phyloP scores from a whole-genome alignment of 1,140 invertebrate genomes.

The Scaptomyza graminum region DNA sequence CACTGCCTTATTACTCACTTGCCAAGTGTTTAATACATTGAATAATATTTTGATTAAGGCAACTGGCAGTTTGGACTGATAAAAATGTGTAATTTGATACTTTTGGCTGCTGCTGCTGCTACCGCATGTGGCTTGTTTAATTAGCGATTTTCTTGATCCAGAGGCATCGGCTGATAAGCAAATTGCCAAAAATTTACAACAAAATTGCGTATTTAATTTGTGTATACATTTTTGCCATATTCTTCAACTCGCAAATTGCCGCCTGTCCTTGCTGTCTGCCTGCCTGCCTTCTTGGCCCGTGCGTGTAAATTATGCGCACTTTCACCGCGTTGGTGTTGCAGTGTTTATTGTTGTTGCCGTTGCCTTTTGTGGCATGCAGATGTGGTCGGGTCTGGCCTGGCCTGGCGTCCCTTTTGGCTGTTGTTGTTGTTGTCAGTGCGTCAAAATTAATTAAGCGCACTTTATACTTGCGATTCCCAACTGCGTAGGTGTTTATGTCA shows the following conservation, averaged over 20 bases:
- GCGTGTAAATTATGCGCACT: conserved; percentile 78
- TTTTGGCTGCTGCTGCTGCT: conserved; percentile 30
- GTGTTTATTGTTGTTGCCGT: conserved; percentile 1
- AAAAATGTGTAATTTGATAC: conserved; percentile 58
- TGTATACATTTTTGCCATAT: conserved; percentile 38
- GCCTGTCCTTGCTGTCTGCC: conserved; percentile 9
- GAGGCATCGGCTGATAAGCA: conserved; percentile 62
- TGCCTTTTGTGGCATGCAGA: conserved; percentile 32
- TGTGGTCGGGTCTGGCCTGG: conserved; percentile 1
- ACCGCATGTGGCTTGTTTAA: conserved; percentile 76
- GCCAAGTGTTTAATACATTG: not conserved
- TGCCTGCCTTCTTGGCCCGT: conserved; percentile 36
- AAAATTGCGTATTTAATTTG: conserved; percentile 66
- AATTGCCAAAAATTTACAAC: conserved; percentile 64
- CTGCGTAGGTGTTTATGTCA: conserved; percentile 60
- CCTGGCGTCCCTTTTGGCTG: conserved; percentile 52
- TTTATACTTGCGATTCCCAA: conserved; percentile 38
- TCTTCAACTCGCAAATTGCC: not conserved
- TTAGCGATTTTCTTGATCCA: conserved; percentile 48
- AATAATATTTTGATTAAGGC: conserved; percentile 76
- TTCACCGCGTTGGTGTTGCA: conserved; percentile 61
- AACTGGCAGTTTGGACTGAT: conserved; percentile 31
- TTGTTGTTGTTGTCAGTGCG: conserved; percentile 54
- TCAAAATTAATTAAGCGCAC: conserved; percentile 75
- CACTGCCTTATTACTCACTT: conserved; percentile 47